A percentile compares a stretch with the other conserved stretches of the same genome.
These are phyloP conservation scores for Halictus rubicundus DNA, from an alignment of 1,140 invertebrate species.

Conservation along the genomic window DNA sequence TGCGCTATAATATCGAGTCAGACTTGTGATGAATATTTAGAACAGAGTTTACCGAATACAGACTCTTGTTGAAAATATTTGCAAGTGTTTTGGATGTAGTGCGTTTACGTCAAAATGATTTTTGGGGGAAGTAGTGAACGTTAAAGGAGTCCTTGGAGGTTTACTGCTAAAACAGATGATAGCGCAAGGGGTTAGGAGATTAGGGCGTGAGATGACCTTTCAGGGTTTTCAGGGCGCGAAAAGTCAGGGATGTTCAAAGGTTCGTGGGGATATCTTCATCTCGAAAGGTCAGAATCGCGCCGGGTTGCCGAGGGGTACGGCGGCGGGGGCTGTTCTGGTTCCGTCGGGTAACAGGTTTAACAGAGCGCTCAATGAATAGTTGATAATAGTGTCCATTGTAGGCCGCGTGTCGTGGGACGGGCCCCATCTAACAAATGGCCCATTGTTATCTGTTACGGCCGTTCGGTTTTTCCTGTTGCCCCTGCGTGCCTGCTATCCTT, in stretches of 20 bases:
- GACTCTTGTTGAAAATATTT: too few species aligned
- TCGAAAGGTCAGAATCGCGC: slow-evolving; percentile 30
- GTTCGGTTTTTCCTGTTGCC: slow-evolving; percentile 39
- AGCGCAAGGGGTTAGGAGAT: too few species aligned
- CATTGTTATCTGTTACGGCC: slow-evolving; percentile 69
- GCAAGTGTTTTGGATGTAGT: too few species aligned
- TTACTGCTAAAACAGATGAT: too few species aligned
- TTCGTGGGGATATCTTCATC: slow-evolving; percentile 52
- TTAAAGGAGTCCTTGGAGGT: too few species aligned
- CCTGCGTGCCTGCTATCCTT: slow-evolving; percentile 15
- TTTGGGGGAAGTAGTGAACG: too few species aligned
- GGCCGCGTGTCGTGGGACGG: slow-evolving; percentile 59
- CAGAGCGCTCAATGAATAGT: slow-evolving; percentile 67
- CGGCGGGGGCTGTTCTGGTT: slow-evolving; percentile 22
- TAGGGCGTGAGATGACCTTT: neutral
- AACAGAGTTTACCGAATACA: too few species aligned
- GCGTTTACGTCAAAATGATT: too few species aligned
- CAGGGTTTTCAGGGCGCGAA: neutral
- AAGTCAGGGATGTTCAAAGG: neutral
- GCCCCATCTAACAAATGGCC: slow-evolving; percentile 71
- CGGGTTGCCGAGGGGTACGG: slow-evolving; percentile 1
- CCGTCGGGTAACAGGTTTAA: slow-evolving; percentile 59
- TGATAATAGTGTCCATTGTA: slow-evolving; percentile 75
- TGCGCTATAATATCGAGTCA: too few species aligned
- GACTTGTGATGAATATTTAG: too few species aligned